Evolutionary conservation across 2,113 vertebrate species (phyloP), one percentile per base, ranked within the genome.

Genomic region (Microtus richardsoni): DNA sequence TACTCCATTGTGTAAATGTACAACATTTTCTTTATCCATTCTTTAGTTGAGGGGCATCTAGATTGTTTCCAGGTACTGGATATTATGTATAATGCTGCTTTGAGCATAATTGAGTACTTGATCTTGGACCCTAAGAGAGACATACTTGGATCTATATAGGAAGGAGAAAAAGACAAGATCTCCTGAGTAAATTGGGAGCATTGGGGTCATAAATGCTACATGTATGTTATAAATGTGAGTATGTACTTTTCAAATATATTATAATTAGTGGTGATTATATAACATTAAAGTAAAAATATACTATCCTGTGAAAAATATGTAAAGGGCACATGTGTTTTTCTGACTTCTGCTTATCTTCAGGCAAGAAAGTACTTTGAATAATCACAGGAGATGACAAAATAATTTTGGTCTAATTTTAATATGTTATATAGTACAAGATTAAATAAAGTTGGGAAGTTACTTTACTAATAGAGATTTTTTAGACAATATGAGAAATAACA

Each of bases 341-440:
- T 95, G 47, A 82, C 39, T 78, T 96, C 10, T n/a, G 33, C 54
- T 58, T n/a, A 24, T n/a, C 33, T 54, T 24, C 4, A 33, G 49
- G n/a, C 3, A 93, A 88, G 4, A 60, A 79, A 84, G 77, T 82
- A 58, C 5, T 7, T 77, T 84, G 13, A 75, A 41, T 54, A 75
- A 36, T 66, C 2, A 68, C 5, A 75, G 36, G 39, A 78, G 33
- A 70, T 85, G 47, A 77, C 52, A 68, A 68, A 68, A 60, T 66
- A 39, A 93, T 21, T 74, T 92, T 90, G n/a, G 73, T 80, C 11
- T 91, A 86, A 89, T 85, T 95, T 93, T 68, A 85, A 44, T 60
- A 58, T 28, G 1, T 58, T 91, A n/a, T 3, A 75, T 47, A 88
- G 58, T 39, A 16, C 7, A 73, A 82, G 9, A 62, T 52, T 82